Conservation (phyloP, 2,113 vertebrate species). For the Micromys minutus region DNA sequence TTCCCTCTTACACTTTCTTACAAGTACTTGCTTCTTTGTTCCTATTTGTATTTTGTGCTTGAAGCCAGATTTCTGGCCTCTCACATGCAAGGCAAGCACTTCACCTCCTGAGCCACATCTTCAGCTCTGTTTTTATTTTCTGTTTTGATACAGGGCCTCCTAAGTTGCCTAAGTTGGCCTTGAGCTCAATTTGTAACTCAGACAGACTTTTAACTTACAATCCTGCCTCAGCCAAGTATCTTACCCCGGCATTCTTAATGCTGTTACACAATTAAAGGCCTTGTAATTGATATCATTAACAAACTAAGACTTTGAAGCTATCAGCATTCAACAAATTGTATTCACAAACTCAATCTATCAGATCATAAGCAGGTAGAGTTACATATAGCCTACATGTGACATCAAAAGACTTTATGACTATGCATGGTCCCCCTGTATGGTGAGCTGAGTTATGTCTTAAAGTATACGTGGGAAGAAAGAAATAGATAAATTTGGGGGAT, state of each 20-base stretch:
- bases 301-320: constrained; percentile 1
- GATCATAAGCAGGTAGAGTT: background rate
- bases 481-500: background rate
- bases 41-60: no score
- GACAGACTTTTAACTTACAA: background rate
- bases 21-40: background rate
- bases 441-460: background rate
- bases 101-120: background rate
- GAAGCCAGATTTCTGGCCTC: background rate
- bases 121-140: background rate
- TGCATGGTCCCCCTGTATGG: background rate
- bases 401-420: background rate
- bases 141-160: background rate
- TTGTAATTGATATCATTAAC: background rate
- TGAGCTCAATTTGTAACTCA: background rate
- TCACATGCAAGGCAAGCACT: background rate
- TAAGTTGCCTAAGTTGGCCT: background rate
- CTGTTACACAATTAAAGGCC: background rate
- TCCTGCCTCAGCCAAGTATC: background rate
- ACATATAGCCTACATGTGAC: background rate
- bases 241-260: background rate
- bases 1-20: background rate
- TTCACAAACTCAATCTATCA: background rate
- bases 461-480: background rate
- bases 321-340: background rate